phyloP scores from a whole-genome alignment of 2,113 vertebrate genomes.

The Poeciliopsis prolifica region DNA sequence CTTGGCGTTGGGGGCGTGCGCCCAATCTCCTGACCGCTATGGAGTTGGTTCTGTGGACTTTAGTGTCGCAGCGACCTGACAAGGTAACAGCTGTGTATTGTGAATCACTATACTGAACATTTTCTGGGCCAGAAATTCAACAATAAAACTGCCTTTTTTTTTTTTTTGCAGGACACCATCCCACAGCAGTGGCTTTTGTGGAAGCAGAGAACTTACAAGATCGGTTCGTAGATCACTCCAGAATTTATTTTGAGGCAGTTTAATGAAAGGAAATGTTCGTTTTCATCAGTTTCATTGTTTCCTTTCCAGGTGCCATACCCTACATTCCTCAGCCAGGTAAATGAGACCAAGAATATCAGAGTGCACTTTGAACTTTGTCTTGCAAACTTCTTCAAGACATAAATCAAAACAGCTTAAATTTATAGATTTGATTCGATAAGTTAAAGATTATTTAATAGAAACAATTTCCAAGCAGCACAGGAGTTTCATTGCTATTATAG shows the following conservation, averaged over 20 bases:
- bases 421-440: no score
- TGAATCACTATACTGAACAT: not conserved
- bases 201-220: conserved; percentile 81
- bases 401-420: not conserved
- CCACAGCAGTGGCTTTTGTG: conserved; percentile 81
- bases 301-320: conserved; percentile 70
- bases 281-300: conserved; percentile 11
- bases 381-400: not conserved
- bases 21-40: conserved; percentile 75
- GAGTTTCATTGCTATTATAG: not conserved
- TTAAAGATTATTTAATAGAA: not conserved
- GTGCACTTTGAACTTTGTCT: not conserved
- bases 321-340: conserved; percentile 80
- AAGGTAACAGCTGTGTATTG: conserved; percentile 61
- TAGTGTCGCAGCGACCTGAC: conserved; percentile 72
- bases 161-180: conserved; percentile 71
- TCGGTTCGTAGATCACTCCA: conserved; percentile 60
- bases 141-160: not conserved
- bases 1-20: conserved; percentile 75
- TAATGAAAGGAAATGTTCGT: not conserved
- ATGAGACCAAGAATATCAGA: not conserved
- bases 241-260: not conserved
- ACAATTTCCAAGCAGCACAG: not conserved
- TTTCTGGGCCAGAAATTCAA: not conserved
- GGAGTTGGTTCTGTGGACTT: conserved; percentile 80